Evolutionary conservation across 1,140 invertebrate species (phyloP).

Genomic region (Octopus sinensis): DNA sequence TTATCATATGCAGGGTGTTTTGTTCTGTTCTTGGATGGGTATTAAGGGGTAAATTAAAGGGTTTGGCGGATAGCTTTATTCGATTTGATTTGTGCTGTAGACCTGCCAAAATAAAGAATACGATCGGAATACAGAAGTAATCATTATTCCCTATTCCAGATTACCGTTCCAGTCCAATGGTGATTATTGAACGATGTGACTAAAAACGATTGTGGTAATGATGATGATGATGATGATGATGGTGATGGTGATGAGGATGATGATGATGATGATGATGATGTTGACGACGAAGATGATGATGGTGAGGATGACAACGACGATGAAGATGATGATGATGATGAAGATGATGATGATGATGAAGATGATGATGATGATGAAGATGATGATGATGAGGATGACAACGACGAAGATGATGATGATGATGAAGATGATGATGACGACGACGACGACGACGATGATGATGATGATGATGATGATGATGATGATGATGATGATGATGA

Average conservation of each 20-base stretch:
- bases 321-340: background rate
- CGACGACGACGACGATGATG: background rate
- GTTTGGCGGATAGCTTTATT: too few relatives aligned
- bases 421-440: slow-evolving; percentile 10
- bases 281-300: background rate
- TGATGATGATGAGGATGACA: background rate
- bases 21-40: too few relatives aligned
- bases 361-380: slow-evolving; percentile 9
- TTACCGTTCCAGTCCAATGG: too few relatives aligned
- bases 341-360: background rate
- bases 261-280: background rate
- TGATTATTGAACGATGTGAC: too few relatives aligned
- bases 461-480: slow-evolving; percentile 7
- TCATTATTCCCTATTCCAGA: too few relatives aligned
- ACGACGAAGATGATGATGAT: background rate
- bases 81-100: too few relatives aligned
- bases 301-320: background rate
- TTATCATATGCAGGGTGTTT: too few relatives aligned
- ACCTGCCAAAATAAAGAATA: too few relatives aligned
- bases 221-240: background rate
- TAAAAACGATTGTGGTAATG: too few relatives aligned
- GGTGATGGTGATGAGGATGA: background rate
- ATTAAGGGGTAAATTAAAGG: too few relatives aligned
- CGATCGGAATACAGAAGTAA: too few relatives aligned
- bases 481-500: slow-evolving; percentile 3